These are phyloP conservation scores for Drosophila saltans DNA, from an alignment of 1,140 invertebrate genomes.

Conservation along the genomic window DNA sequence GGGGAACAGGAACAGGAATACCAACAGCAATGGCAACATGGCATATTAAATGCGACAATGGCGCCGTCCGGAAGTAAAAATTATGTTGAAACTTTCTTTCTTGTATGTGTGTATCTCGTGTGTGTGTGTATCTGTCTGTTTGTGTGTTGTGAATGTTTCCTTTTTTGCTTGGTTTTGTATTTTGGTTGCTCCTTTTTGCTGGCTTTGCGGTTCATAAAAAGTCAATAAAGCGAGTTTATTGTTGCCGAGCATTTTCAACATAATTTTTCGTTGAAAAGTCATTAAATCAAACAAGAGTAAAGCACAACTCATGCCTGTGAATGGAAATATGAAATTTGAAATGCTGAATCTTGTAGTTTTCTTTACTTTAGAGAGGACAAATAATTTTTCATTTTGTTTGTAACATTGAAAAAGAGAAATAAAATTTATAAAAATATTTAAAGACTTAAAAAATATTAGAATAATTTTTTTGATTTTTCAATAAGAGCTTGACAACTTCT, in stretches of 20 bases:
- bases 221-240: slow-evolving; percentile 76
- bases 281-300: slow-evolving; percentile 59
- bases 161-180: slow-evolving; percentile 44
- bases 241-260: slow-evolving; percentile 61
- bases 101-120: slow-evolving; percentile 6
- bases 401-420: neutral
- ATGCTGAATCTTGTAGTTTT: slow-evolving; percentile 3
- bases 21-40: slow-evolving; percentile 23
- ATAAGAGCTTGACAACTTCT: no score
- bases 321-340: slow-evolving; percentile 10
- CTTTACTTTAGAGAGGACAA: neutral
- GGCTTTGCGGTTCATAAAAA: slow-evolving; percentile 76
- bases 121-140: slow-evolving; percentile 12
- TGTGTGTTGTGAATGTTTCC: slow-evolving; percentile 15
- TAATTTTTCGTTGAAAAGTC: slow-evolving; percentile 71
- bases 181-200: slow-evolving; percentile 46
- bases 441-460: no score
- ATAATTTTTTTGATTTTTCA: no score
- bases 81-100: slow-evolving; percentile 68
- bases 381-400: neutral
- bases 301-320: neutral
- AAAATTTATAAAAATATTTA: no score
- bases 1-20: slow-evolving; percentile 1
- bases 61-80: slow-evolving; percentile 74
- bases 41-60: slow-evolving; percentile 71